Evolutionary conservation across 2,113 vertebrate species (phyloP).

Genomic region (Oncorhynchus nerka): DNA sequence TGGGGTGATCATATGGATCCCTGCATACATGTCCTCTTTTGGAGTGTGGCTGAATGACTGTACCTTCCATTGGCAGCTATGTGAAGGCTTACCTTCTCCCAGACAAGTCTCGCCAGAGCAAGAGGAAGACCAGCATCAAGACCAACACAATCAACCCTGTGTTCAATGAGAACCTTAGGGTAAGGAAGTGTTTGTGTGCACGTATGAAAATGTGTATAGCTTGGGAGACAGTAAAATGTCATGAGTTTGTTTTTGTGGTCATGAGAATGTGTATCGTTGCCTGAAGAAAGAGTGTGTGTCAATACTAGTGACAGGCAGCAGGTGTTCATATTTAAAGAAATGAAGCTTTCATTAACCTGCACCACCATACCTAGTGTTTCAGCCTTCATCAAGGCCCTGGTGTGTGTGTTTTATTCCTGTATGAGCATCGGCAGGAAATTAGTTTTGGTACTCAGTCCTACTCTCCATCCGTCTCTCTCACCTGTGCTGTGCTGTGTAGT

Average conservation of each 20-base stretch:
- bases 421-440: no score
- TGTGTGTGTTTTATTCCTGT: no score
- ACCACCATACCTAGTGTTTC: no score
- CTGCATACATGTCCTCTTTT: neutral
- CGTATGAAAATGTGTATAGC: neutral
- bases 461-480: no score
- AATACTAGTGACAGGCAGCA: no score
- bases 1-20: neutral
- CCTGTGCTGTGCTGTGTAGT: conserved; percentile 67
- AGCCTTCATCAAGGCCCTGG: no score
- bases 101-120: conserved; percentile 93
- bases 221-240: no score
- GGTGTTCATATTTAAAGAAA: no score
- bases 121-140: conserved; percentile 96
- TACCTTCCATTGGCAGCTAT: conserved; percentile 75
- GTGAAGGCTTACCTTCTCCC: conserved; percentile 97
- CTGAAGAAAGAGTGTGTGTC: no score
- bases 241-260: no score
- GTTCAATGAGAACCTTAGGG: conserved; percentile 92
- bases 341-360: no score
- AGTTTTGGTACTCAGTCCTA: neutral
- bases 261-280: no score
- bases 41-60: neutral
- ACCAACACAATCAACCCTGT: conserved; percentile 88
- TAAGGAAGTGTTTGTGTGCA: conserved; percentile 54